A percentile compares a stretch with the other conserved stretches of the same genome.
phyloP scores from a whole-genome alignment of 2,113 vertebrate species.

The Nycticorax nycticorax region DNA sequence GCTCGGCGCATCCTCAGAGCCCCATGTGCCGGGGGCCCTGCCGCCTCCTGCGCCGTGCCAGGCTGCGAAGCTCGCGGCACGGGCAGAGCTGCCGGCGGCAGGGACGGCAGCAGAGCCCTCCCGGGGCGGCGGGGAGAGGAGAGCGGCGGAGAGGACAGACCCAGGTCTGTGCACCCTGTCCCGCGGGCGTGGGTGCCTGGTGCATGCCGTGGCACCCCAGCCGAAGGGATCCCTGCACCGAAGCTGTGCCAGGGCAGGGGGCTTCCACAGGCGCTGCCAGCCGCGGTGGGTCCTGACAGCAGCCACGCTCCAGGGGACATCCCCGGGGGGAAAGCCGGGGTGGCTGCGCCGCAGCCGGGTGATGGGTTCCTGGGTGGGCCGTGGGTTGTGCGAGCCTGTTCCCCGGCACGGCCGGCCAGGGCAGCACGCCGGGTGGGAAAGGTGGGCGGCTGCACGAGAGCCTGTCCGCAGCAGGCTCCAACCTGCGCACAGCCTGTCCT shows the following conservation, averaged over 20 bases:
- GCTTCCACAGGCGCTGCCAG: not conserved
- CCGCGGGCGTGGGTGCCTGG: accelerated
- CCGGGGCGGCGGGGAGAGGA: not conserved
- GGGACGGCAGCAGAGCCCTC: not conserved
- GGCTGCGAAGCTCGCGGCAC: accelerated
- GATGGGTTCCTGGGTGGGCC: accelerated
- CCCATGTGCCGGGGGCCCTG: not conserved
- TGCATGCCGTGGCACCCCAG: accelerated
- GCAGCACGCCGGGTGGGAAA: not conserved
- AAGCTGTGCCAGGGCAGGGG: not conserved
- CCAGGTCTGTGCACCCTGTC: not conserved
- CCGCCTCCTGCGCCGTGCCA: not conserved
- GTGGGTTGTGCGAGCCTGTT: not conserved
- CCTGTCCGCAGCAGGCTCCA: not conserved
- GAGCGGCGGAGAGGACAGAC: accelerated
- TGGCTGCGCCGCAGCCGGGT: accelerated
- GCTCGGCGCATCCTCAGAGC: not conserved
- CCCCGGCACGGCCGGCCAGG: not conserved
- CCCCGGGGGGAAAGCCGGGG: accelerated
- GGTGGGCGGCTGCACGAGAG: accelerated
- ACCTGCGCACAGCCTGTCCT: accelerated
- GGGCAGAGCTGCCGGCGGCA: not conserved
- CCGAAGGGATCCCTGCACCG: accelerated
- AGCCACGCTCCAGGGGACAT: not conserved
- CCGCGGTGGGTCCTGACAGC: not conserved